Percentiles rank a stretch among this genome's conserved stretches.
Conservation (phyloP, 1,140 invertebrate genomes). For the Scaptomyza hsui region DNA sequence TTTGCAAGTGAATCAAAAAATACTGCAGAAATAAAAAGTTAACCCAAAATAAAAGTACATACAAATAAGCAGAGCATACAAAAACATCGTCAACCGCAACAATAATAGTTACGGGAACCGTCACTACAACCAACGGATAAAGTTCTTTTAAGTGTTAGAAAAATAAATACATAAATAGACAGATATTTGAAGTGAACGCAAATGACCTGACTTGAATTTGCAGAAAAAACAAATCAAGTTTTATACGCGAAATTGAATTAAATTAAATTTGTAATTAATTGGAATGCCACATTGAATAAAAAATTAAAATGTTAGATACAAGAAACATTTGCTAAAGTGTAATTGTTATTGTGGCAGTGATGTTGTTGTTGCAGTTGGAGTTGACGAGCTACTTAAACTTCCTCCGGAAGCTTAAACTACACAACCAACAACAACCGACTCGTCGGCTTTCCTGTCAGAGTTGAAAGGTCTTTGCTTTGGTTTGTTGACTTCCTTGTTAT, state of each 20-base stretch:
- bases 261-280: constrained; percentile 75
- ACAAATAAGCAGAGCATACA: constrained; percentile 26
- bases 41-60: constrained; percentile 49
- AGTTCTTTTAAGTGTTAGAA: constrained; percentile 68
- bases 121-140: constrained; percentile 38
- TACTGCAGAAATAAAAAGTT: too few relatives aligned
- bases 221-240: constrained; percentile 63
- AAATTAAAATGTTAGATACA: constrained; percentile 15
- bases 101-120: constrained; percentile 26
- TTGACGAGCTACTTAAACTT: constrained; percentile 70
- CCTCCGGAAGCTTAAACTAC: constrained; percentile 75
- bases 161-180: constrained; percentile 51
- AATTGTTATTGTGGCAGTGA: constrained; percentile 16
- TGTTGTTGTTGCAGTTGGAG: constrained; percentile 32
- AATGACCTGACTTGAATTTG: constrained; percentile 19
- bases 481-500: constrained; percentile 12
- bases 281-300: constrained; percentile 30
- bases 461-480: constrained; percentile 61
- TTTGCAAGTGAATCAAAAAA: constrained; percentile 9
- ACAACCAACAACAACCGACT: constrained; percentile 38
- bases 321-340: constrained; percentile 40
- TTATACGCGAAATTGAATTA: constrained; percentile 62
- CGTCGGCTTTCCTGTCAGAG: constrained; percentile 35
- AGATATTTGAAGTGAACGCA: constrained; percentile 34
- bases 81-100: constrained; percentile 31